Evolutionary conservation across 1,140 invertebrate species (phyloP).

Genomic region (Acromyrmex charruanus): DNA sequence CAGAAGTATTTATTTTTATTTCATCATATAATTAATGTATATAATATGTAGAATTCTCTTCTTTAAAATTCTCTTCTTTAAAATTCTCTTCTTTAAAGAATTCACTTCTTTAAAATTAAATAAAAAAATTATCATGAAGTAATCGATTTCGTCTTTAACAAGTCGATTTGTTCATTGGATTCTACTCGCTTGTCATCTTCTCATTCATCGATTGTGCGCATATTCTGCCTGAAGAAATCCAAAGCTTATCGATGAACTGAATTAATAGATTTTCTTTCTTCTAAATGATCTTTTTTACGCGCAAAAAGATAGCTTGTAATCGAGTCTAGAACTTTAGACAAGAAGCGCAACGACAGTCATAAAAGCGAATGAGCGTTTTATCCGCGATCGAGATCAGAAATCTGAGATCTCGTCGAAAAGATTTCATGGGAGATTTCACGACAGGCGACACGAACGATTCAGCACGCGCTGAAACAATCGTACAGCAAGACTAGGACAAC

Average conservation of each 20-base stretch:
- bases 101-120: neutral
- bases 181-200: neutral
- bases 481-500: neutral
- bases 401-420: slow-evolving; percentile 11
- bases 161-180: neutral
- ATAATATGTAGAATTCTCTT: neutral
- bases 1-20: neutral
- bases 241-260: neutral
- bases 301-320: neutral
- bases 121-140: neutral
- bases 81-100: neutral
- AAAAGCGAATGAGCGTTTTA: neutral
- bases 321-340: neutral
- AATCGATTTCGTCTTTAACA: neutral
- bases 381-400: neutral
- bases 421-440: neutral
- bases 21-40: neutral
- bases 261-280: neutral
- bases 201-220: neutral
- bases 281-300: neutral
- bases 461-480: neutral
- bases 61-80: neutral
- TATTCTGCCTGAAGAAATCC: neutral
- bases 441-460: slow-evolving; percentile 17
- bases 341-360: neutral